phyloP scores from a whole-genome alignment of 2,113 vertebrate genomes.

The Gracilinanus agilis region DNA sequence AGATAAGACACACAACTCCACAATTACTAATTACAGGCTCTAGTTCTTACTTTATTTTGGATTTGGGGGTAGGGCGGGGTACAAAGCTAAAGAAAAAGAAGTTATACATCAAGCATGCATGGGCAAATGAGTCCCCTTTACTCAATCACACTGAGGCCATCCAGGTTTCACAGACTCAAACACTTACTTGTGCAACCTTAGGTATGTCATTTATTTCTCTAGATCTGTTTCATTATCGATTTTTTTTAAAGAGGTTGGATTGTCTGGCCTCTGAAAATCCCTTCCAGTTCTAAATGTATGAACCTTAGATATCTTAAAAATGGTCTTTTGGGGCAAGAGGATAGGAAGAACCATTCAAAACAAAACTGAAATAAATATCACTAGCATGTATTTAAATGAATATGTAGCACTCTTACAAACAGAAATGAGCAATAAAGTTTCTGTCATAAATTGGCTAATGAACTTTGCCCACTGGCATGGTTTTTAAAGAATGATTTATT shows the following conservation, averaged over 20 bases:
- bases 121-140: background rate
- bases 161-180: slow-evolving; percentile 36
- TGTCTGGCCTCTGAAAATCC: background rate
- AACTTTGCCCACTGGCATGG: slow-evolving; percentile 13
- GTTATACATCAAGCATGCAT: background rate
- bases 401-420: background rate
- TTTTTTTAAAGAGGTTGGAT: background rate
- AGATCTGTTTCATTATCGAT: background rate
- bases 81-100: slow-evolving; percentile 32
- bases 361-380: slow-evolving; percentile 41
- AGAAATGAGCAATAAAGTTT: slow-evolving; percentile 41
- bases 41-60: background rate
- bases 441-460: slow-evolving; percentile 4
- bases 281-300: background rate
- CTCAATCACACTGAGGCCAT: slow-evolving; percentile 1
- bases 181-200: background rate
- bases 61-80: background rate
- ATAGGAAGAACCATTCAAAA: background rate
- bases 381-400: slow-evolving; percentile 40
- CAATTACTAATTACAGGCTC: background rate
- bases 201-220: background rate
- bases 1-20: slow-evolving; percentile 47
- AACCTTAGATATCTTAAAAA: background rate
- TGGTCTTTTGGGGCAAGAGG: background rate
- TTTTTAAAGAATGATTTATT: slow-evolving; percentile 33